phyloP scores from a whole-genome alignment of 2,888 invertebrate species.

The Lepidocyrtinus sp. region DNA sequence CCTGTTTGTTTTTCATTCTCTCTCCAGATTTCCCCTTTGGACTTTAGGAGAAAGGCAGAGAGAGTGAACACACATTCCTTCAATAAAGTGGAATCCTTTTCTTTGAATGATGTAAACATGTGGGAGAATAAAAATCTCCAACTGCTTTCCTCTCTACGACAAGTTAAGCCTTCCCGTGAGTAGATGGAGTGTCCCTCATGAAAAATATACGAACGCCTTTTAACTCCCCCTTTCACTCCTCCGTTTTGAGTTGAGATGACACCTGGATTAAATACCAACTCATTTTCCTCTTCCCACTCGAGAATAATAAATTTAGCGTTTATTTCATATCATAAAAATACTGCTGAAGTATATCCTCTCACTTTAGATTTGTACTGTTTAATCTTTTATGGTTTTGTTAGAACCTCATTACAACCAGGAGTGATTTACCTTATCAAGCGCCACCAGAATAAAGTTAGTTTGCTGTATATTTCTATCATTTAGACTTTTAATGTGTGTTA shows the following conservation, averaged over 20 bases:
- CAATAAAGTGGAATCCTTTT: background rate
- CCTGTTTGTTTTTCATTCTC: slow-evolving; percentile 21
- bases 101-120: background rate
- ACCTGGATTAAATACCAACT: background rate
- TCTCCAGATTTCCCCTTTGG: background rate
- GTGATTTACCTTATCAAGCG: slow-evolving; percentile 24
- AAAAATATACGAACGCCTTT: background rate
- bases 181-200: slow-evolving; percentile 13
- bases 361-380: background rate
- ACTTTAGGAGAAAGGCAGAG: background rate
- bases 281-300: background rate
- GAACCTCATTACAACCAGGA: slow-evolving; percentile 29
- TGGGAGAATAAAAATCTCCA: background rate
- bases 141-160: background rate
- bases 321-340: background rate
- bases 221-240: background rate
- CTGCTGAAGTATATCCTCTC: background rate
- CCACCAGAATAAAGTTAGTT: slow-evolving; percentile 10
- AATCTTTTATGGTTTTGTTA: slow-evolving; percentile 17
- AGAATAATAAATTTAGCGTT: background rate
- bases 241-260: too few species aligned
- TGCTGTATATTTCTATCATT: slow-evolving; percentile 28
- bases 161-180: background rate
- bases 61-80: too few species aligned
- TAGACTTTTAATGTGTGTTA: slow-evolving; percentile 38